phyloP scores from a whole-genome alignment of 2,797 vertebrate species.

The Halcyon smyrnensis region DNA sequence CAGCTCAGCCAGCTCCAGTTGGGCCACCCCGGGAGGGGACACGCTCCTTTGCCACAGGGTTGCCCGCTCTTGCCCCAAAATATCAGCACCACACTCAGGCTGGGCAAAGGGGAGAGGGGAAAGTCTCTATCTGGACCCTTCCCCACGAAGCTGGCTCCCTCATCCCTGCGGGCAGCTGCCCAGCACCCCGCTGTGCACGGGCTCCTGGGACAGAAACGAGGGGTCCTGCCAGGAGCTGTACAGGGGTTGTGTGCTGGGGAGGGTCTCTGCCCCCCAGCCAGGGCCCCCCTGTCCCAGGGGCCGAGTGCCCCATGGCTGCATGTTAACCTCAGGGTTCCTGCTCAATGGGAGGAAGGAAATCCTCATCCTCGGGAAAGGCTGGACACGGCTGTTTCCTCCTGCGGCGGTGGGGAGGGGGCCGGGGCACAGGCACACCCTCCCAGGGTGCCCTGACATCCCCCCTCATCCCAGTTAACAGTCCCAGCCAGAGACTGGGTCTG shows the following conservation, averaged over 20 bases:
- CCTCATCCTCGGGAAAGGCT: slow-evolving; percentile 63
- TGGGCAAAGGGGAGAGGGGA: background rate
- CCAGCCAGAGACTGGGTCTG: background rate
- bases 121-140: background rate
- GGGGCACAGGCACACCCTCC: background rate
- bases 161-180: background rate
- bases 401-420: background rate
- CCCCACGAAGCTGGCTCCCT: background rate
- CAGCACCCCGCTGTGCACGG: background rate
- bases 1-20: accelerated
- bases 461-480: background rate
- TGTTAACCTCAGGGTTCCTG: slow-evolving; percentile 36
- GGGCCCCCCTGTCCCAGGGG: background rate
- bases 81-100: accelerated
- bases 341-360: slow-evolving; percentile 72
- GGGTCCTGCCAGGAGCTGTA: background rate
- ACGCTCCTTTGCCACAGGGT: background rate
- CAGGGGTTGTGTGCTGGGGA: background rate
- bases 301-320: background rate
- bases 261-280: background rate
- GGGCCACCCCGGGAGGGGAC: accelerated
- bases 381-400: slow-evolving; percentile 45
- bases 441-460: background rate
- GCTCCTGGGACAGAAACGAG: background rate
- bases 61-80: background rate